Evolutionary conservation across 2,113 vertebrate species (phyloP), one percentile per base, ranked within the genome.

Genomic region (Lethenteron camtschaticum): DNA sequence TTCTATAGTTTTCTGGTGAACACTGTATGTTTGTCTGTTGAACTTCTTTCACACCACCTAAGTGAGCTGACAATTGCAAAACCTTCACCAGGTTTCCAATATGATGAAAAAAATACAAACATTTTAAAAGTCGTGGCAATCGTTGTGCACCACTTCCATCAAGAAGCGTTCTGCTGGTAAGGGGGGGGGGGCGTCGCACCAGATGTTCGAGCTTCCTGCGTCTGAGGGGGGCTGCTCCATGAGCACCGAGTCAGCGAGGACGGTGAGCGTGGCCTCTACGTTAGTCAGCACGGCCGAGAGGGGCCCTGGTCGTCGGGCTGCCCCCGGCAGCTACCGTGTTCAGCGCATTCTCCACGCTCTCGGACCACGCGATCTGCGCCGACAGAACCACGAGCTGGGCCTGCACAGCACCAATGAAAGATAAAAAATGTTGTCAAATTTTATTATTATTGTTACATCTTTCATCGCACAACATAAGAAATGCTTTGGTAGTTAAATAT

Each of bases 221-320:
- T n/a, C 8, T n/a, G n/a, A 66, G 63, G 63, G 63, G 63, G 63
- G 63, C 63, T 66, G 63, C 63, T 66, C 63, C 63, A 66, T 66
- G 63, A 66, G 63, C 63, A 66, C 63, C 9, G 63, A 66, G 63
- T 66, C 63, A 16, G 63, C 63, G 20, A 66, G 63, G 63, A 66
- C 63, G 10, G n/a, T 20, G 63, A 66, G 63, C 10, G 63, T 66
- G n/a, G 63, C 63, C 63, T 66, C 63, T 9, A 66, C 63, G 20
- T 20, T 20, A 2, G n/a, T 20, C 8, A 66, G 10, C 20, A 66
- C 63, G 20, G n/a, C 63, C 63, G n/a, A 20, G 9, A 66, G 63
- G 2, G n/a, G n/a, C 10, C 76, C 11, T 80, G 79, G 68, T 88
- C 85, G 0, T 76, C 81, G 9, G n/a, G 63, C 10, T 2, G n/a